Evolutionary conservation across 2,888 invertebrate species (phyloP).

Genomic region (Altica lythri): DNA sequence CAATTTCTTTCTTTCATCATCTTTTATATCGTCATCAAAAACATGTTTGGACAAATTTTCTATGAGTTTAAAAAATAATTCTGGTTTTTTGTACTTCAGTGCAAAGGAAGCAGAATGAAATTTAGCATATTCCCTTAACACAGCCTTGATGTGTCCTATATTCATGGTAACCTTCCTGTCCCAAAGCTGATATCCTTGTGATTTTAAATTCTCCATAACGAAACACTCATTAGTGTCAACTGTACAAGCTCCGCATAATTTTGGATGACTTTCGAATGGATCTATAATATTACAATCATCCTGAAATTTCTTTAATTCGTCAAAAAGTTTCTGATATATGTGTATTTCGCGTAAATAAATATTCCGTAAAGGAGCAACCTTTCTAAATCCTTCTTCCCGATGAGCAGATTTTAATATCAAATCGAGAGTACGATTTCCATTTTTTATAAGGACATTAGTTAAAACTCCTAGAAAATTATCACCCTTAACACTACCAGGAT

Average conservation of each 20-base stretch:
- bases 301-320: slow-evolving; percentile 36
- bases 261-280: slow-evolving; percentile 13
- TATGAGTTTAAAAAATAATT: slow-evolving; percentile 35
- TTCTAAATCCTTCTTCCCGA: slow-evolving; percentile 33
- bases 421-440: slow-evolving; percentile 22
- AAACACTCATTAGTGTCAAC: slow-evolving; percentile 33
- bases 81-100: slow-evolving; percentile 41
- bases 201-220: slow-evolving; percentile 45
- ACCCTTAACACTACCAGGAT: slow-evolving; percentile 8
- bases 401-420: slow-evolving; percentile 46
- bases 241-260: slow-evolving; percentile 21
- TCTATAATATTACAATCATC: slow-evolving; percentile 20
- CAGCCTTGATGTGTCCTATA: slow-evolving; percentile 43
- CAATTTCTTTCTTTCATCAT: not conserved
- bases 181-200: slow-evolving; percentile 40
- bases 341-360: slow-evolving; percentile 44
- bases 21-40: not conserved
- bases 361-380: slow-evolving; percentile 33
- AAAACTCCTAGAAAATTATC: slow-evolving; percentile 36
- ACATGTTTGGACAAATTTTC: slow-evolving; percentile 14
- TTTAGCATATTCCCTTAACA: slow-evolving; percentile 46
- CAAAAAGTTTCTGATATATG: slow-evolving; percentile 42
- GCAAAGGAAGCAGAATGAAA: slow-evolving; percentile 49
- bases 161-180: slow-evolving; percentile 43
- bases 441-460: slow-evolving; percentile 25